Conservation (phyloP, 2,888 invertebrate genomes). For the Callosobruchus maculatus region DNA sequence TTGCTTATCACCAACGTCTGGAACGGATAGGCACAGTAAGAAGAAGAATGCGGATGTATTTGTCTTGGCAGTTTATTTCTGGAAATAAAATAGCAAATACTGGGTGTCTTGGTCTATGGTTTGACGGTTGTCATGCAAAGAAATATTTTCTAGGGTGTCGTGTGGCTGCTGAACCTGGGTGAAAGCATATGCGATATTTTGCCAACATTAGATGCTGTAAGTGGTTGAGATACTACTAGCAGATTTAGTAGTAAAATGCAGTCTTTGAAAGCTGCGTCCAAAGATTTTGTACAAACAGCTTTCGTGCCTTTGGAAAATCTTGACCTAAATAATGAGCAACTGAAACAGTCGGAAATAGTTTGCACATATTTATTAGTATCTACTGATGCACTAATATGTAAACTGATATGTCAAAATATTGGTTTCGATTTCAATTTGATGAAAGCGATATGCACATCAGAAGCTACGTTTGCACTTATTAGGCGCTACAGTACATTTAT, state of each 20-base stretch:
- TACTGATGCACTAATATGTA: slow-evolving; percentile 24
- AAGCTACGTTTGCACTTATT: slow-evolving; percentile 13
- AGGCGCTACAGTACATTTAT: slow-evolving; percentile 2
- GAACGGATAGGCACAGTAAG: too few species aligned
- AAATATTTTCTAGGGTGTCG: slow-evolving; percentile 5
- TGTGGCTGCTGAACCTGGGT: slow-evolving; percentile 1
- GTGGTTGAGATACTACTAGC: too few species aligned
- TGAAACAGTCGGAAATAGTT: too few species aligned
- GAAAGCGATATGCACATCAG: too few species aligned
- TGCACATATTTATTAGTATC: slow-evolving; percentile 18
- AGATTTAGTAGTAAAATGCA: too few species aligned
- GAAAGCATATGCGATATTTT: too few species aligned
- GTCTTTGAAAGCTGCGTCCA: too few species aligned
- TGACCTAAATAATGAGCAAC: too few species aligned
- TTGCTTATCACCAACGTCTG: too few species aligned
- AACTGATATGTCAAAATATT: slow-evolving; percentile 25
- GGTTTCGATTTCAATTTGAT: slow-evolving; percentile 17
- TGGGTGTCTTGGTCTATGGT: slow-evolving; percentile 5
- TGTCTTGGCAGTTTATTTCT: too few species aligned
- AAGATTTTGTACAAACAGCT: slow-evolving; percentile 1
- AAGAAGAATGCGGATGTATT: too few species aligned
- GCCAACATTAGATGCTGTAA: too few species aligned
- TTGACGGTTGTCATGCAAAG: slow-evolving; percentile 2
- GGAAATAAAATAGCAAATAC: slow-evolving; percentile 11
- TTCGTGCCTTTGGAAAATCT: not conserved